phyloP scores from a whole-genome alignment of 1,140 invertebrate genomes.

The Drosophila obscura region DNA sequence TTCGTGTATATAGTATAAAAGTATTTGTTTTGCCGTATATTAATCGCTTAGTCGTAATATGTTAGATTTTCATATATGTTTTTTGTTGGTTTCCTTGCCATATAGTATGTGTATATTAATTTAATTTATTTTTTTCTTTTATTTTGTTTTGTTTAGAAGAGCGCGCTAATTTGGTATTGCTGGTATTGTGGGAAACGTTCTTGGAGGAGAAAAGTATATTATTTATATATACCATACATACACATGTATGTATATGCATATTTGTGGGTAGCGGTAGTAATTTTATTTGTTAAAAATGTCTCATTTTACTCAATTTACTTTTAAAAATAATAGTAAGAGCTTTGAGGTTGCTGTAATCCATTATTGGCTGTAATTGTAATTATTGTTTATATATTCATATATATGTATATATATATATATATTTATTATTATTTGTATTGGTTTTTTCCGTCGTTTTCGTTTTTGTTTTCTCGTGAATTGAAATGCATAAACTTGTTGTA shows the following conservation, averaged over 20 bases:
- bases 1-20: slow-evolving; percentile 71
- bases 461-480: slow-evolving; percentile 51
- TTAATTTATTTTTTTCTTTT: slow-evolving; percentile 39
- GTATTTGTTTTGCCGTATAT: slow-evolving; percentile 48
- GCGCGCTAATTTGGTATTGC: slow-evolving; percentile 59
- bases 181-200: slow-evolving; percentile 28
- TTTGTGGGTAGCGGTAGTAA: slow-evolving; percentile 41
- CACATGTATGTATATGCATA: slow-evolving; percentile 15
- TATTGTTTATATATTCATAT: slow-evolving; percentile 44
- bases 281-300: slow-evolving; percentile 46
- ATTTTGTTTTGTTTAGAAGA: slow-evolving; percentile 52
- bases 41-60: slow-evolving; percentile 51
- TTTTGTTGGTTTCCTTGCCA: slow-evolving; percentile 54
- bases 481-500: slow-evolving; percentile 50
- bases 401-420: slow-evolving; percentile 20
- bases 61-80: slow-evolving; percentile 35
- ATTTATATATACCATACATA: slow-evolving; percentile 54
- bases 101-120: slow-evolving; percentile 51
- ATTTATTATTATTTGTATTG: slow-evolving; percentile 39
- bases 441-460: slow-evolving; percentile 19
- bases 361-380: slow-evolving; percentile 55
- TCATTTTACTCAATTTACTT: slow-evolving; percentile 23
- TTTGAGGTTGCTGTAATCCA: slow-evolving; percentile 45
- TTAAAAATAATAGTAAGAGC: slow-evolving; percentile 57
- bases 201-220: slow-evolving; percentile 59